phyloP scores from a whole-genome alignment of 1,140 invertebrate species.

The Lordiphosa mommai region DNA sequence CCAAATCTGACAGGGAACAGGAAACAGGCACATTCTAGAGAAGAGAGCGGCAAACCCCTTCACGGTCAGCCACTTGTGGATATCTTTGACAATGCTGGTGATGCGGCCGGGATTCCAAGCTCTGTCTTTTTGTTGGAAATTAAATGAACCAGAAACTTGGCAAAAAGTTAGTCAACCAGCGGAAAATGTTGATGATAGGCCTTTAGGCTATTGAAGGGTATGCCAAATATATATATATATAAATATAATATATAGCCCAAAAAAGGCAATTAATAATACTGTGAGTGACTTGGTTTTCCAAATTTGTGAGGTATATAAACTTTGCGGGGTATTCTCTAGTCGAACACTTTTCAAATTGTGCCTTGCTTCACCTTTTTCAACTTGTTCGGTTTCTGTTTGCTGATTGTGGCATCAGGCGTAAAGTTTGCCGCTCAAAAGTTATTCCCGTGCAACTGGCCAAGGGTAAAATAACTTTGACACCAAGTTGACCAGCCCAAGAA shows the following conservation, averaged over 20 bases:
- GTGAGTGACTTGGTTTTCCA: background rate
- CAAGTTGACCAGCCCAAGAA: slow-evolving; percentile 39
- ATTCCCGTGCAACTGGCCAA: slow-evolving; percentile 46
- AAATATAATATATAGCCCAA: too few relatives aligned
- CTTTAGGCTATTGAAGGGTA: background rate
- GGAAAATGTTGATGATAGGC: slow-evolving; percentile 37
- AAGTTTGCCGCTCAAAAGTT: slow-evolving; percentile 65
- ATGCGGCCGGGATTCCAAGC: too few relatives aligned
- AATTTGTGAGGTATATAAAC: background rate
- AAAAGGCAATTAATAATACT: background rate
- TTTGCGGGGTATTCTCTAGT: slow-evolving; percentile 6
- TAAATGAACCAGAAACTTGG: slow-evolving; percentile 66
- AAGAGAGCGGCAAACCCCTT: slow-evolving; percentile 18
- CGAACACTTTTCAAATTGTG: background rate
- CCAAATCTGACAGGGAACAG: slow-evolving; percentile 58
- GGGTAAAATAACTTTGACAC: slow-evolving; percentile 67
- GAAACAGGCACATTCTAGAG: background rate
- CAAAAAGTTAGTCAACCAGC: slow-evolving; percentile 44
- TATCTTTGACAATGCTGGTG: slow-evolving; percentile 25
- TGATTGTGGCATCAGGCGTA: slow-evolving; percentile 44
- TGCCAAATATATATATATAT: too few relatives aligned
- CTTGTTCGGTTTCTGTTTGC: slow-evolving; percentile 33
- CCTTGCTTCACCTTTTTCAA: slow-evolving; percentile 34
- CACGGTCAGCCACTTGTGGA: slow-evolving; percentile 60
- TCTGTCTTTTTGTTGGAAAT: slow-evolving; percentile 25